These are phyloP conservation scores for Sinonovacula constricta DNA, from an alignment of 1,140 invertebrate species.

Conservation along the genomic window DNA sequence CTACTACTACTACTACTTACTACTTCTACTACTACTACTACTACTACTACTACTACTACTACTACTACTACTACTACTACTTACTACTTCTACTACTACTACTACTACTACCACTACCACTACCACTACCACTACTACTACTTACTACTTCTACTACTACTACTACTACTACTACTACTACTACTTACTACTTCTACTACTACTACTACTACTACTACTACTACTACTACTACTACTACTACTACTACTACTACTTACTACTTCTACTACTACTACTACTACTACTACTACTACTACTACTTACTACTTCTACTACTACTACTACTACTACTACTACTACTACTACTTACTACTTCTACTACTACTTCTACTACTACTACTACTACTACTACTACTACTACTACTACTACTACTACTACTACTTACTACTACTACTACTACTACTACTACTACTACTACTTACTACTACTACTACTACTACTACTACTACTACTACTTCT, in stretches of 20 bases:
- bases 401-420: slow-evolving; percentile 8
- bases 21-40: no score
- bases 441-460: no score
- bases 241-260: slow-evolving; percentile 29
- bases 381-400: slow-evolving; percentile 29
- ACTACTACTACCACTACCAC: slow-evolving; percentile 5
- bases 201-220: slow-evolving; percentile 2
- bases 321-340: no score
- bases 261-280: no score
- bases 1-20: slow-evolving; percentile 15
- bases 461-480: slow-evolving; percentile 22
- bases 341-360: no score
- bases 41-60: slow-evolving; percentile 20
- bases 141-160: no score
- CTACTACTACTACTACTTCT: background rate
- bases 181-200: no score
- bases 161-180: no score
- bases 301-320: no score
- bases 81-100: no score
- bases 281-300: slow-evolving; percentile 7
- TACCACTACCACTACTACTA: slow-evolving; percentile 1
- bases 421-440: no score
- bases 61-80: slow-evolving; percentile 22
- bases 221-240: slow-evolving; percentile 5
- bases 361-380: slow-evolving; percentile 25